Base-by-base conservation (phyloP, 2,797 vertebrate species). In the Tragopan temminckii region DNA sequence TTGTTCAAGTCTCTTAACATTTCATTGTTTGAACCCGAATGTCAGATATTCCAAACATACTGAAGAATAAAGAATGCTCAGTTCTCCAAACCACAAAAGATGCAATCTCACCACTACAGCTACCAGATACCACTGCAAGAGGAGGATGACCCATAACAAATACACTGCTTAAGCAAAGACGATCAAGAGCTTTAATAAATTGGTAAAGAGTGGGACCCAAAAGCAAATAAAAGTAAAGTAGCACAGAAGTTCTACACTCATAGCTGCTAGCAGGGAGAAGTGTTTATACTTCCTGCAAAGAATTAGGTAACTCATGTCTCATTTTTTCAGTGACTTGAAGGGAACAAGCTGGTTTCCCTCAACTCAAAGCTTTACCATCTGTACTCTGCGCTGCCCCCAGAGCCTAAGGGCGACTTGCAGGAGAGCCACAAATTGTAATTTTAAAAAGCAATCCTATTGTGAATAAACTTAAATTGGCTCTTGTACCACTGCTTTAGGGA, bases 261-360 rank as follows among this genome's bases (percentile, higher is more conserved):
- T 46, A 88, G 83, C 29, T 88, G 74, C 80, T 79, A 86, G 14
- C 31, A 89, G 25, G 29, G 29, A 87, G 17, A 90, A 61, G 7
- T 31, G 27, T n/a, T 87, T 74, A 76, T 25, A 25, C 33, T 63
- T 87, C 48, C 48, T 68, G 45, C 19, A 36, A 93, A 79, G 27
- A 93, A 88, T 69, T 88, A 67, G 1, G 0, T 72, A 91, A 86
- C 38, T 84, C 31, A n/a, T 36, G 70, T 81, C 59, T 89, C 80
- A 57, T 76, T 80, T 89, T 72, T 92, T 87, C 85, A 38, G 43
- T 33, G 53, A n/a, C 19, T 80, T 79, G 46, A 92, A 88, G 86
- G 66, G 92, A 78, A 79, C 48, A 84, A 76, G 31, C 63, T 59
- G 6, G 7, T 52, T 95, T 86, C n/a, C 50, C 79, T 93, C 45